Conservation (phyloP, 2,113 vertebrate species). For the Petaurus breviceps region DNA sequence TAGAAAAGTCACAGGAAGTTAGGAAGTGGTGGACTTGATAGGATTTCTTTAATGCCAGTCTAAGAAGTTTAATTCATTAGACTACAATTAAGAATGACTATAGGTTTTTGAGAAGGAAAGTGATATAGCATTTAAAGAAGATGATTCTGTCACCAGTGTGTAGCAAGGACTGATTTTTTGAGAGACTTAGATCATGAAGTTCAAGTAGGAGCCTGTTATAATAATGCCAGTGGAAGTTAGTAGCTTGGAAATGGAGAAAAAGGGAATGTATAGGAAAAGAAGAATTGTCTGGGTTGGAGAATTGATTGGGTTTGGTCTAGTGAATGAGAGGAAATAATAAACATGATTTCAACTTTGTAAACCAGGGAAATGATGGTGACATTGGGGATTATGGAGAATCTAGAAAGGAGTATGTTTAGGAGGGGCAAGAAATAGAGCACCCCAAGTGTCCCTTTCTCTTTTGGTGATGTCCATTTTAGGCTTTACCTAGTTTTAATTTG, state of each 20-base stretch:
- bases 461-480: no score
- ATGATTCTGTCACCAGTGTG: background rate
- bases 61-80: background rate
- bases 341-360: background rate
- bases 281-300: background rate
- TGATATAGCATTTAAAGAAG: background rate
- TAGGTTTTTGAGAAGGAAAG: background rate
- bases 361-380: background rate
- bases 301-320: background rate
- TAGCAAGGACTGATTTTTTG: background rate
- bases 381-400: background rate
- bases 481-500: no score
- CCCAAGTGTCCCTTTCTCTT: no score
- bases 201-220: background rate
- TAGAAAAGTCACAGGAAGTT: background rate
- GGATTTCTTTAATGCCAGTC: background rate
- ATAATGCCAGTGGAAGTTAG: background rate
- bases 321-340: background rate
- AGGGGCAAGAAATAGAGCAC: no score
- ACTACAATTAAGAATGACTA: background rate
- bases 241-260: background rate
- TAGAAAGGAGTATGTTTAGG: no score
- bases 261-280: background rate
- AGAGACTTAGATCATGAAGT: background rate
- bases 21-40: background rate